Evolutionary conservation across 2,113 vertebrate genomes (phyloP).

Genomic region (Etia nguti): DNA sequence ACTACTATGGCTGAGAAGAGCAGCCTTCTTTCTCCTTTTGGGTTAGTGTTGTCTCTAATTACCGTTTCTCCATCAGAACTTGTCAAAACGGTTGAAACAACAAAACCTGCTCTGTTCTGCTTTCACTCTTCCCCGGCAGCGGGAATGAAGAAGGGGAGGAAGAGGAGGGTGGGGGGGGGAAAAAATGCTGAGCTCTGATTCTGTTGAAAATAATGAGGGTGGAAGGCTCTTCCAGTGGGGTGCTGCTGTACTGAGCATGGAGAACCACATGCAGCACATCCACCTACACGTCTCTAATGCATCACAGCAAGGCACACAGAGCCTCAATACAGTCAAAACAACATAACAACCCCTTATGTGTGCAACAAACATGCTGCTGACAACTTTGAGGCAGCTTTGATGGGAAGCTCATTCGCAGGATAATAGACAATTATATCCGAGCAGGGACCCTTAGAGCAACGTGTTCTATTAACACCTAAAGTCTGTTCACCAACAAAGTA

Average conservation of each 20-base stretch:
- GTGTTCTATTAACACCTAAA: slow-evolving; percentile 13
- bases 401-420: slow-evolving; percentile 20
- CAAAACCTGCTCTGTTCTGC: slow-evolving; percentile 29
- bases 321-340: slow-evolving; percentile 31
- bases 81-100: slow-evolving; percentile 44
- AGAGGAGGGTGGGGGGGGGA: not conserved
- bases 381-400: slow-evolving; percentile 13
- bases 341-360: not conserved
- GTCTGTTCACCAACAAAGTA: slow-evolving; percentile 10
- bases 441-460: not conserved
- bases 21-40: slow-evolving; percentile 11
- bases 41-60: slow-evolving; percentile 44
- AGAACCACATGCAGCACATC: slow-evolving; percentile 45
- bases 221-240: slow-evolving; percentile 46
- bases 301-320: slow-evolving; percentile 21
- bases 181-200: slow-evolving; percentile 28
- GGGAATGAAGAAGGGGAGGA: not conserved
- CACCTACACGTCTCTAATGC: slow-evolving; percentile 39
- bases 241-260: slow-evolving; percentile 22
- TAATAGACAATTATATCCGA: slow-evolving; percentile 22
- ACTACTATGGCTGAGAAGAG: not conserved
- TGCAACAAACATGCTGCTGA: not conserved
- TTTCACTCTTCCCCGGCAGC: slow-evolving; percentile 5
- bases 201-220: slow-evolving; percentile 64
- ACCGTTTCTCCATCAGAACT: slow-evolving; percentile 28